phyloP scores from a whole-genome alignment of 64 coral and sea anemone species.

The Acropora tenuis region DNA sequence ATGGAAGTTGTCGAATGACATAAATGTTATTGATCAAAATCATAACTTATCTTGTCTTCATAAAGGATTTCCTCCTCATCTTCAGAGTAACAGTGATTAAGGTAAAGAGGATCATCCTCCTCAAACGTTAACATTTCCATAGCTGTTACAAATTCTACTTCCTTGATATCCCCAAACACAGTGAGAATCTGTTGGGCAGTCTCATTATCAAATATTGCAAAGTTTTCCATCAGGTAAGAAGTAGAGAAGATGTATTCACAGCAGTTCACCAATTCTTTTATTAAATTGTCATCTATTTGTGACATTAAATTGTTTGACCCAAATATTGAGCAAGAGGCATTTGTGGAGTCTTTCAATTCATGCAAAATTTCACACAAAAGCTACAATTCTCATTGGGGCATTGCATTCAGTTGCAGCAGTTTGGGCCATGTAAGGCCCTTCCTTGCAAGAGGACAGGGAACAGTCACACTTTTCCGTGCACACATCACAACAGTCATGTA shows the following conservation, averaged over 20 bases:
- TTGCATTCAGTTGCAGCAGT: neutral
- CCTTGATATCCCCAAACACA: conserved; percentile 47
- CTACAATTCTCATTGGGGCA: conserved; percentile 47
- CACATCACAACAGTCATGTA: conserved; percentile 26
- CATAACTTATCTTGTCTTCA: conserved; percentile 13
- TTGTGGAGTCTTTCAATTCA: conserved; percentile 29
- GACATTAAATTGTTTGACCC: conserved; percentile 60
- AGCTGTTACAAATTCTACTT: conserved; percentile 28
- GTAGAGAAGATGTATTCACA: conserved; percentile 34
- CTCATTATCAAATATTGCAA: conserved; percentile 58
- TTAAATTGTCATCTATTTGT: conserved; percentile 42
- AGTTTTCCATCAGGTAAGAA: conserved; percentile 60
- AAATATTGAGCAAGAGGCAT: conserved; percentile 49
- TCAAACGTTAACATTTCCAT: conserved; percentile 45
- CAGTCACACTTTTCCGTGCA: conserved; percentile 7
- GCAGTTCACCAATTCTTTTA: conserved; percentile 37
- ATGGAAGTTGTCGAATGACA: neutral
- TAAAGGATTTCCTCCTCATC: conserved; percentile 9
- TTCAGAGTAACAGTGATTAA: conserved; percentile 31
- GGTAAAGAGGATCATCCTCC: conserved; percentile 22
- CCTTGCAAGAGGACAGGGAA: conserved; percentile 1
- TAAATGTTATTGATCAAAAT: conserved; percentile 8
- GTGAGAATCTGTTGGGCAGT: conserved; percentile 54
- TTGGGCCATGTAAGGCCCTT: neutral
- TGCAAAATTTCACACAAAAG: conserved; percentile 47